phyloP scores from a whole-genome alignment of 2,888 invertebrate species.

The Thysanoteuthis rhombus region DNA sequence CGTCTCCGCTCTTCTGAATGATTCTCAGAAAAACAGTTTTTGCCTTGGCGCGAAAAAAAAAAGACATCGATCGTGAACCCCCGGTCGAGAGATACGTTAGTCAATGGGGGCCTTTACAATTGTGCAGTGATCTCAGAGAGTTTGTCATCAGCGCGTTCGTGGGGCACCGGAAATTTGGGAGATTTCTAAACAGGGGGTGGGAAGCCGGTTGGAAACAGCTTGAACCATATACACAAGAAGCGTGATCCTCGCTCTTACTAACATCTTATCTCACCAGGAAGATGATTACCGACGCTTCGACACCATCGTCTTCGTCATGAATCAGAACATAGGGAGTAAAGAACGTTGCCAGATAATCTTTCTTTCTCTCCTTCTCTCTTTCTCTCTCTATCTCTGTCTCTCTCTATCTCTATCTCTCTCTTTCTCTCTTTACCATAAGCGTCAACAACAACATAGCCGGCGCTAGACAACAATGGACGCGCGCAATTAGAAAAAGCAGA shows the following conservation, averaged over 20 bases:
- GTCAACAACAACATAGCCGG: not conserved
- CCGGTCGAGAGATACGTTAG: not conserved
- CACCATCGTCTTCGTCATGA: not conserved
- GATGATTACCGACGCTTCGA: not conserved
- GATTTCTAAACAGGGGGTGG: not conserved
- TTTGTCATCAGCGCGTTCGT: not conserved
- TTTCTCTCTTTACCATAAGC: not conserved
- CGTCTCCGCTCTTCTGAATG: not conserved
- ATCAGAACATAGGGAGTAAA: not conserved
- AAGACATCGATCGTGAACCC: not conserved
- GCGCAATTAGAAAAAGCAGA: not conserved
- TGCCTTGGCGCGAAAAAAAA: not conserved
- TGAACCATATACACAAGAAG: not conserved
- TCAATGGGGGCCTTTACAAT: not conserved
- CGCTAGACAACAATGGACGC: not conserved
- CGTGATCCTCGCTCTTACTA: not conserved
- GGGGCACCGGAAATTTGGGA: not conserved
- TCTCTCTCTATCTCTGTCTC: not conserved
- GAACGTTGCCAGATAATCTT: not conserved
- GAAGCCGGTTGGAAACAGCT: not conserved
- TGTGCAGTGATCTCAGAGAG: not conserved
- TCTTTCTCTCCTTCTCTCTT: not conserved
- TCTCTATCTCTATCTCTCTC: not conserved
- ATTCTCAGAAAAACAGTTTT: not conserved
- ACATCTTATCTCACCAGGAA: constrained; percentile 12